Conservation (phyloP, 2,113 vertebrate genomes). For the Paramisgurnus dabryanus region DNA sequence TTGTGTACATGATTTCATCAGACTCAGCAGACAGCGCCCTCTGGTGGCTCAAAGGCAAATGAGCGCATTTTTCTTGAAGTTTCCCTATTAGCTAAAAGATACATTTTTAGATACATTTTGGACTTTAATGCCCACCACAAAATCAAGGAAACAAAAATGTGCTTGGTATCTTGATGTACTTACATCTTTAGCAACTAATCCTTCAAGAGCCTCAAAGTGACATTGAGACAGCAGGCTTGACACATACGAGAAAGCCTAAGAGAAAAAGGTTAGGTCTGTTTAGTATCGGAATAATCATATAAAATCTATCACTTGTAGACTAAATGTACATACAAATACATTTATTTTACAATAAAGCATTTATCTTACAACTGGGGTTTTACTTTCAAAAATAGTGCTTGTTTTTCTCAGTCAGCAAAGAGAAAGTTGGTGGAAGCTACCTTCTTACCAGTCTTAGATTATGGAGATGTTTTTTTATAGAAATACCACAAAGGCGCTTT, state of each 20-base stretch:
- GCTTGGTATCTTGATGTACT: slow-evolving; percentile 53
- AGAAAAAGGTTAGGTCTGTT: slow-evolving; percentile 9
- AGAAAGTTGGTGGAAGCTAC: too few species aligned
- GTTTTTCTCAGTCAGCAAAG: too few species aligned
- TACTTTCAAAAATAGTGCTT: too few species aligned
- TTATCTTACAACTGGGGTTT: too few species aligned
- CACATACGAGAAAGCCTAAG: slow-evolving; percentile 89
- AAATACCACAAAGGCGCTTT: too few species aligned
- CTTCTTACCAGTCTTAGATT: too few species aligned
- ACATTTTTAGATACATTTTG: not conserved
- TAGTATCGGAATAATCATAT: not conserved
- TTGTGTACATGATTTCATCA: slow-evolving; percentile 85
- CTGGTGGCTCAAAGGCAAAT: slow-evolving; percentile 79
- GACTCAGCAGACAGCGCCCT: slow-evolving; percentile 83
- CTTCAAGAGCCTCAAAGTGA: slow-evolving; percentile 87
- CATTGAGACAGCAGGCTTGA: slow-evolving; percentile 85
- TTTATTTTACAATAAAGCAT: too few species aligned
- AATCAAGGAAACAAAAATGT: not conserved
- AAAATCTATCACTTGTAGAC: too few species aligned
- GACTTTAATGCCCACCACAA: not conserved
- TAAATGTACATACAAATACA: too few species aligned
- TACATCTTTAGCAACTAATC: slow-evolving; percentile 90
- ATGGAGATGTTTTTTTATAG: too few species aligned
- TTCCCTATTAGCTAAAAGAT: slow-evolving; percentile 78
- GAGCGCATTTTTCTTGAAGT: slow-evolving; percentile 82